Evolutionary conservation across 2,797 vertebrate genomes (phyloP).

Genomic region (Selene dorsalis): DNA sequence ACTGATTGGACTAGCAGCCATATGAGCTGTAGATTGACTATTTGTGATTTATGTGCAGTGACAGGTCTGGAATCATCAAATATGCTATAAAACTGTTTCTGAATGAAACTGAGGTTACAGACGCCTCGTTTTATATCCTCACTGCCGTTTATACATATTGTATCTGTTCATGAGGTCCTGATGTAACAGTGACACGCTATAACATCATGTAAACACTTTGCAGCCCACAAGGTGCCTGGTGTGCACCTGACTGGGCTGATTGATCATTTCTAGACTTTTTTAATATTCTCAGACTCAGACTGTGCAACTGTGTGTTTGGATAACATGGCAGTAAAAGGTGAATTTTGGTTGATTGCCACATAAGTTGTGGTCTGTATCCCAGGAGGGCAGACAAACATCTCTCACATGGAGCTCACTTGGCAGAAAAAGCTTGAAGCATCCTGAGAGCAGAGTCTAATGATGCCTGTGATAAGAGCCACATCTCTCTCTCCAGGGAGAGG

Average conservation of each 20-base stretch:
- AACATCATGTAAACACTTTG: neutral
- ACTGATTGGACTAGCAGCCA: neutral
- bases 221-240: neutral
- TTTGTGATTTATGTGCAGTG: neutral
- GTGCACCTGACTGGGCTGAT: neutral
- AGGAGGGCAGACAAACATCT: conserved; percentile 4
- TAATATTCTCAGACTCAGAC: conserved; percentile 9
- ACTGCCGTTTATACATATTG: conserved; percentile 2
- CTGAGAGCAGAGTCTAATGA: conserved; percentile 24
- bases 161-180: neutral
- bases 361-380: conserved; percentile 23
- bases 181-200: neutral
- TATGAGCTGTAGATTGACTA: neutral
- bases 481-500: conserved; percentile 83
- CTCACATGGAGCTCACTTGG: conserved; percentile 9
- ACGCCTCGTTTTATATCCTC: neutral
- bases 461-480: conserved; percentile 13
- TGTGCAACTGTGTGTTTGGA: neutral
- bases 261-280: neutral
- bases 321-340: neutral
- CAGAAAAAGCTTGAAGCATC: conserved; percentile 13
- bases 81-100: neutral
- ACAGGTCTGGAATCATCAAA: neutral
- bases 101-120: neutral
- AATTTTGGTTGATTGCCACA: conserved; percentile 5